Evolutionary conservation across 2,888 invertebrate genomes (phyloP), one percentile per base, ranked within the genome.

Genomic region (Embidobia sp.): DNA sequence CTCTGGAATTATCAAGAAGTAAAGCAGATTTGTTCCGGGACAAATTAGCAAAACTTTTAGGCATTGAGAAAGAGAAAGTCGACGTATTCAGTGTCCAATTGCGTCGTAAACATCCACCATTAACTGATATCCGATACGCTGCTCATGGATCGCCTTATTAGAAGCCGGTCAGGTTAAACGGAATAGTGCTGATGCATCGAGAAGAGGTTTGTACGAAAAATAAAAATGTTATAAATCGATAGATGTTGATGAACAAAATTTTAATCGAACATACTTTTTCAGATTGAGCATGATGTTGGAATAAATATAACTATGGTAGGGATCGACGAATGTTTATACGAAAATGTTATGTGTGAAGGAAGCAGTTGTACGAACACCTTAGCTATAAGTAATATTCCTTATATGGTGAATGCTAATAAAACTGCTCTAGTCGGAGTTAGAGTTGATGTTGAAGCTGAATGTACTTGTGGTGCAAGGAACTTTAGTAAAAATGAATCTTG

Each of bases 231-330:
- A n/a, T n/a, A n/a, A n/a, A n/a, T n/a, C n/a, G n/a, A n/a, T n/a
- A n/a, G n/a, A n/a, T n/a, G n/a, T n/a, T n/a, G n/a, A n/a, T n/a
- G n/a, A n/a, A n/a, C n/a, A n/a, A n/a, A n/a, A n/a, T n/a, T n/a
- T n/a, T n/a, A n/a, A n/a, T n/a, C n/a, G n/a, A n/a, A n/a, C n/a
- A n/a, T n/a, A n/a, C n/a, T n/a, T n/a, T n/a, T 72, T 40, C 19
- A 93, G 92, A 97, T 98, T 85, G 97, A 98, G 90, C 93, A 94
- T 84, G 95, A 95, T 78, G 96, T 98, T n/a, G 98, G 97, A 37
- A 96, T 98, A 76, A 97, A 97, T 87, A 97, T 98, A 72, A 97
- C 97, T 8, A 98, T 98, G 98, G 98, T 99, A 11, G 98, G 98
- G 77, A 98, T 99, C 82, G 98, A 98, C 85, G 97, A 98, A 91